Evolutionary conservation across 1,140 invertebrate genomes (phyloP).

Genomic region (Archegozetes longisetosus): DNA sequence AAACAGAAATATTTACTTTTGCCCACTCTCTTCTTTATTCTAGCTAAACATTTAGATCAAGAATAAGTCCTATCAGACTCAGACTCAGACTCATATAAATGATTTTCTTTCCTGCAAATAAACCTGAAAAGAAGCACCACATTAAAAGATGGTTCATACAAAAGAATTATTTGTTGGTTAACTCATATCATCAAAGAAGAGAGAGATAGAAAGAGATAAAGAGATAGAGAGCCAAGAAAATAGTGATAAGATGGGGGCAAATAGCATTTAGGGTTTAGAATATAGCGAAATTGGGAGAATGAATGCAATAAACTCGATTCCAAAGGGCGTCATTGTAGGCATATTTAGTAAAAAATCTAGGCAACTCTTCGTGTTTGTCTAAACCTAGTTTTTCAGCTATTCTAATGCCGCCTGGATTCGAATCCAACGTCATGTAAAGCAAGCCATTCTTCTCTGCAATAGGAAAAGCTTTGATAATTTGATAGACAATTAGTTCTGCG

Average conservation of each 20-base stretch:
- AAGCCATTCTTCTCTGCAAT: conserved; percentile 15
- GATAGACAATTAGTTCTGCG: conserved; percentile 19
- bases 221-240: background rate
- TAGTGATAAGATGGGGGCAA: background rate
- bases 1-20: no score
- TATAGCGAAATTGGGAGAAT: conserved; percentile 24
- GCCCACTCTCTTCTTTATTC: no score
- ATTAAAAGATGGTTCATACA: no score
- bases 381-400: conserved; percentile 20
- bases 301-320: conserved; percentile 19
- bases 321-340: conserved; percentile 18
- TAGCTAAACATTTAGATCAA: no score
- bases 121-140: no score
- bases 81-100: no score
- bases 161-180: no score
- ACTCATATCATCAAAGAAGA: background rate
- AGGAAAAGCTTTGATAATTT: conserved; percentile 15
- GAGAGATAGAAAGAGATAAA: background rate
- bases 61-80: no score
- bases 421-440: conserved; percentile 19
- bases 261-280: no score
- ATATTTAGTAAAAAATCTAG: conserved; percentile 18
- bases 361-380: conserved; percentile 16
- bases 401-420: conserved; percentile 15
- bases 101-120: no score